phyloP scores from a whole-genome alignment of 2,113 vertebrate species.

The Telmatochromis sp. region DNA sequence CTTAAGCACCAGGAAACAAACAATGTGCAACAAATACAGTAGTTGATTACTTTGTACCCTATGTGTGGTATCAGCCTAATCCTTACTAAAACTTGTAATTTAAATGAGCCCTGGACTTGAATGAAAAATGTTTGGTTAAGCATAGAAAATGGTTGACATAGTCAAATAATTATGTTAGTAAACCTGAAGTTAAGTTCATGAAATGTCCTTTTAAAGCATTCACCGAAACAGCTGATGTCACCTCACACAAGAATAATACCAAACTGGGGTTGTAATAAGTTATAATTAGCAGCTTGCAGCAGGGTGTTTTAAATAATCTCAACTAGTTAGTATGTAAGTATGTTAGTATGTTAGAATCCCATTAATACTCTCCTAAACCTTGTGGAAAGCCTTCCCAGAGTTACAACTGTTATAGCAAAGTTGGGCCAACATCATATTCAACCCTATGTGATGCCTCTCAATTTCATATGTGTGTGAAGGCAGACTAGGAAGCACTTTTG shows the following conservation, averaged over 20 bases:
- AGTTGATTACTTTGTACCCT: not conserved
- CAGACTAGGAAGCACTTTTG: not conserved
- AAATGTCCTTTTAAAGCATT: not conserved
- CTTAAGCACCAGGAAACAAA: not conserved
- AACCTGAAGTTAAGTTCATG: not conserved
- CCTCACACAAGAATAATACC: not conserved
- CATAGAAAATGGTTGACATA: not conserved
- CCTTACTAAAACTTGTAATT: not conserved
- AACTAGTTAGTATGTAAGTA: not conserved
- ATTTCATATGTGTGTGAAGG: not conserved
- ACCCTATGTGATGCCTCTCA: not conserved
- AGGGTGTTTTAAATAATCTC: not conserved
- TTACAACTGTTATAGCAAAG: not conserved
- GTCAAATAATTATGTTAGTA: not conserved
- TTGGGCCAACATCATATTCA: not conserved
- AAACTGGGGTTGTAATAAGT: not conserved
- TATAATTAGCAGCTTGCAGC: not conserved
- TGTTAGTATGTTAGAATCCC: not conserved
- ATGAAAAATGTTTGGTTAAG: not conserved
- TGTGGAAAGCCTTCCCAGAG: not conserved
- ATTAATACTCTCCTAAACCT: not conserved
- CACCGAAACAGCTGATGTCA: not conserved
- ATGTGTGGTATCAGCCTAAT: not conserved
- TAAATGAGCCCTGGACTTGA: not conserved
- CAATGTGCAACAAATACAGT: not conserved